A percentile compares a stretch with the other conserved stretches of the same genome.
Evolutionary conservation across 2,888 invertebrate genomes (phyloP).

Genomic region (Gordius sp.): DNA sequence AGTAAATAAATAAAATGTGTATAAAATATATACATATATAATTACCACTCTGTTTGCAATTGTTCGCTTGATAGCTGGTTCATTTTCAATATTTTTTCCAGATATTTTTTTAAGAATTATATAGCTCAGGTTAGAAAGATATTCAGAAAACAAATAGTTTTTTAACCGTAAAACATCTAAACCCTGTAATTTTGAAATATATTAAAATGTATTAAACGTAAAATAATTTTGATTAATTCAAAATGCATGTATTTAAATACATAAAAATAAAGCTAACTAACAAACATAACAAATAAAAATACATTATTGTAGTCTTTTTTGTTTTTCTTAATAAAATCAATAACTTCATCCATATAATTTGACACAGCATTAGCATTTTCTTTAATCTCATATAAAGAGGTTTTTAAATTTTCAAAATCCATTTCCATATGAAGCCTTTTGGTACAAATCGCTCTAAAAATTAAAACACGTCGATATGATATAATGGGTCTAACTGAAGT

Average conservation of each 20-base stretch:
- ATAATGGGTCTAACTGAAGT: no score
- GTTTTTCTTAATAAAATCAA: background rate
- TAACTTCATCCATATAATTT: background rate
- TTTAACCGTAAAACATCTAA: background rate
- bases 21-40: background rate
- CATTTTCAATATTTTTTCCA: conserved; percentile 7
- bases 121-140: background rate
- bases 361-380: background rate
- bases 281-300: no score
- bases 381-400: background rate
- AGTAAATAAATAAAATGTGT: background rate
- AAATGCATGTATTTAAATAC: no score
- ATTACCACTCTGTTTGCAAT: conserved; percentile 7
- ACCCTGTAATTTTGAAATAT: background rate
- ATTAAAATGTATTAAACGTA: no score
- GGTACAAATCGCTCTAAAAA: no score
- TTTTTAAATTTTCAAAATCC: no score
- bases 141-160: background rate
- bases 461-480: no score
- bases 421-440: no score
- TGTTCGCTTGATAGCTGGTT: background rate
- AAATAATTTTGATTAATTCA: no score
- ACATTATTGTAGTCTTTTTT: background rate
- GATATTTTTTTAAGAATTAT: background rate
- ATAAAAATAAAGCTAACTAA: no score